Base-by-base conservation (phyloP, 2,797 vertebrate genomes). In the Enteromius anoplus region DNA sequence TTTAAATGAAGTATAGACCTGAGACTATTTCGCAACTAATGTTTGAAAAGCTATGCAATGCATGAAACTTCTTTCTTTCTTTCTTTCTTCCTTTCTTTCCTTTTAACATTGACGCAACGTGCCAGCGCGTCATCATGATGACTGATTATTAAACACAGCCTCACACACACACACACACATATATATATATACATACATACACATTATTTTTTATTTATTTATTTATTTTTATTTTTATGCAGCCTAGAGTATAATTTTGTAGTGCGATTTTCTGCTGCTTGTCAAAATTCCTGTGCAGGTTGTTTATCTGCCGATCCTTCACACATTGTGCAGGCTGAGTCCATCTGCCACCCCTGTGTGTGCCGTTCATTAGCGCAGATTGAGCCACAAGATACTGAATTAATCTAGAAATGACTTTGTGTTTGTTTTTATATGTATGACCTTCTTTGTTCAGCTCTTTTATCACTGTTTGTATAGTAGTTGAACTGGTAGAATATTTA, bases 331-430 rank as follows among this genome's bases (percentile, higher is more conserved):
- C 62, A 7, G 62, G 60, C 26, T 51, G 40, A 11, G 42, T 11
- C 82, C 73, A 84, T 62, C 78, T 84, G 82, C 40, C 73, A 80
- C 84, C 71, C 84, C 11, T 7, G 88, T 91, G 89, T 92, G 92
- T 93, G 92, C 88, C 84, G 37, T 86, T 58, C 78, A 92, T 93
- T 88, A 88, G 66, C 85, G 76, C 80, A 45, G 89, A 72, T 12
- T 86, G 76, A 85, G 40, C 11, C 12, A 32, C 32, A 37, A 51
- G 2, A 42, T n/a, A 5, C 2, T 21, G 42, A 40, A 37, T 21
- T 51, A 23, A 53, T 12, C 23, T 55, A 26, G 9, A 40, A 58
- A 42, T 42, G 14, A 19, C 2, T 45, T 17, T 21, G 37, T 3
- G 37, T 10, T 3, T 32, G 1, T 60, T 10, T 32, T 70, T 80